Evolutionary conservation across 23 tunicate species (phyloP).

Genomic region (Aplidium turbinatum): DNA sequence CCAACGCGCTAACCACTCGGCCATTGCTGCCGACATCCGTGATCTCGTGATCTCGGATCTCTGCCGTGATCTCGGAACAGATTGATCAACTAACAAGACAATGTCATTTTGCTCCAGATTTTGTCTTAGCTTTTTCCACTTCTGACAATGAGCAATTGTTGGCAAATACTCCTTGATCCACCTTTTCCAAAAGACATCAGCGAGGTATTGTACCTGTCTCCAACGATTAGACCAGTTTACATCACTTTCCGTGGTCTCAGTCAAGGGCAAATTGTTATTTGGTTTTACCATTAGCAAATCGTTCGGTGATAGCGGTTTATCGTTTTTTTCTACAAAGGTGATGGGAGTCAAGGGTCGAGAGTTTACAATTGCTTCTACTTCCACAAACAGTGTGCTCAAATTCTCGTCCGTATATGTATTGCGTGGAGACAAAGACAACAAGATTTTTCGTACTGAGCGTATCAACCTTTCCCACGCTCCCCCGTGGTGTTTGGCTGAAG

Average conservation of each 20-base stretch:
- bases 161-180: not conserved
- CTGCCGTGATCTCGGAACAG: not conserved
- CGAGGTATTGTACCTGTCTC: slow-evolving; percentile 2
- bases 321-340: not conserved
- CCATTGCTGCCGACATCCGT: too few relatives aligned
- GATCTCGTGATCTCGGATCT: too few relatives aligned
- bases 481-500: not conserved
- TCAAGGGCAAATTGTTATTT: not conserved
- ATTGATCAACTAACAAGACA: not conserved
- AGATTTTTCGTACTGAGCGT: not conserved
- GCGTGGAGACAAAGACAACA: not conserved
- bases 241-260: not conserved
- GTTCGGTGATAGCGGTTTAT: not conserved
- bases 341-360: not conserved
- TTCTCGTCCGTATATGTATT: not conserved
- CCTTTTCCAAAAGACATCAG: slow-evolving; percentile 1
- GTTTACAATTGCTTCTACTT: not conserved
- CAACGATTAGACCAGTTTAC: not conserved
- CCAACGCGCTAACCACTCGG: too few relatives aligned
- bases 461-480: slow-evolving; percentile 2
- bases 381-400: not conserved
- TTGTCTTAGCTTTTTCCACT: not conserved
- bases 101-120: not conserved
- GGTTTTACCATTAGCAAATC: not conserved
- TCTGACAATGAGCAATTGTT: not conserved